Evolutionary conservation across 2,797 vertebrate species (phyloP).

Genomic region (Champsocephalus esox): DNA sequence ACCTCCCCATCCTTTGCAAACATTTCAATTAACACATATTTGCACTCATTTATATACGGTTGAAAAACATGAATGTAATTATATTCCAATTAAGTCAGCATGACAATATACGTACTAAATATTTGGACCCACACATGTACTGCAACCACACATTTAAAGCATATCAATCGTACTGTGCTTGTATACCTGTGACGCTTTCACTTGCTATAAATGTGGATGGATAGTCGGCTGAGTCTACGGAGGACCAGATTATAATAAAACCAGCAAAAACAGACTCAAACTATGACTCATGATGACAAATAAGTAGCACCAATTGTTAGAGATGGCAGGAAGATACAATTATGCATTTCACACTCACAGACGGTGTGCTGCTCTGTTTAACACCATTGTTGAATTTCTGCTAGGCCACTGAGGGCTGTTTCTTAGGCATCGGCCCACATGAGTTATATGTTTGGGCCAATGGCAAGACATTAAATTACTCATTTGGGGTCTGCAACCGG

Average conservation of each 20-base stretch:
- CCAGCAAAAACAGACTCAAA: neutral
- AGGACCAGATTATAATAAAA: constrained; percentile 8
- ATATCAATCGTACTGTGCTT: neutral
- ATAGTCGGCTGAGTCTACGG: neutral
- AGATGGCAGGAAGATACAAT: neutral
- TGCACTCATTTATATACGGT: neutral
- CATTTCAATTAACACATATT: constrained; percentile 9
- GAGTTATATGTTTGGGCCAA: constrained; percentile 32
- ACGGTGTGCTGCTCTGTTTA: constrained; percentile 18
- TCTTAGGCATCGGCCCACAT: constrained; percentile 29
- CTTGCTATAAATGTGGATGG: neutral
- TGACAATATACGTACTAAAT: neutral
- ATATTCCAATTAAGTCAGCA: neutral
- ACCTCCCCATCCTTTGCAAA: neutral
- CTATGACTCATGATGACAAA: constrained; percentile 20
- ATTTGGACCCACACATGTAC: neutral
- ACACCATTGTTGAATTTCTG: constrained; percentile 19
- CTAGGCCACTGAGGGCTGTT: constrained; percentile 16
- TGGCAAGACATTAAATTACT: constrained; percentile 37
- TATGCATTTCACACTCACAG: constrained; percentile 9
- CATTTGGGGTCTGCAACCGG: constrained; percentile 2
- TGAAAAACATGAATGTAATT: neutral
- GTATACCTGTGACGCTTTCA: neutral
- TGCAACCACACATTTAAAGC: constrained; percentile 8
- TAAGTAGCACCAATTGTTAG: constrained; percentile 9